Evolutionary conservation across 2,888 invertebrate species (phyloP).

Genomic region (Drosophila falleni): DNA sequence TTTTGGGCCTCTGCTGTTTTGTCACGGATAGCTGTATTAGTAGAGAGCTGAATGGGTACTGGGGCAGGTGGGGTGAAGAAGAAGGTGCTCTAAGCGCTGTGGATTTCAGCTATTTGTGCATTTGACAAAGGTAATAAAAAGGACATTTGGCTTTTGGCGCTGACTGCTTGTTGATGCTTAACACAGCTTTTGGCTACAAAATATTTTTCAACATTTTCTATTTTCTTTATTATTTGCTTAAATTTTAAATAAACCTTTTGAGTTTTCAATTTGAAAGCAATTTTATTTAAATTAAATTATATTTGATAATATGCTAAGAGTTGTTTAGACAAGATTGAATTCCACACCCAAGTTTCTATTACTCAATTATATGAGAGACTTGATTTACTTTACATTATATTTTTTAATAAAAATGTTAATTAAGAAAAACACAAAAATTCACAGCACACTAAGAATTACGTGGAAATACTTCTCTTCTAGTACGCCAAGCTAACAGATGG

Average conservation of each 20-base stretch:
- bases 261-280: slow-evolving; percentile 26
- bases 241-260: slow-evolving; percentile 37
- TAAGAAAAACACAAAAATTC: too few species aligned
- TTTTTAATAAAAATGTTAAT: too few species aligned
- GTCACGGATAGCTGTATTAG: slow-evolving; percentile 50
- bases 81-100: slow-evolving; percentile 42
- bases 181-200: slow-evolving; percentile 54
- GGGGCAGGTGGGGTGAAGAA: slow-evolving; percentile 10
- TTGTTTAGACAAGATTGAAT: too few species aligned
- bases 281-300: slow-evolving; percentile 9
- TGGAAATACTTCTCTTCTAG: too few species aligned
- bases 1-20: slow-evolving; percentile 62
- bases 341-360: too few species aligned
- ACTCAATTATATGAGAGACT: too few species aligned
- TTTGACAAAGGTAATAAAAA: slow-evolving; percentile 82
- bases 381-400: too few species aligned
- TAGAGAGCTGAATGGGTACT: slow-evolving; percentile 13
- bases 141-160: slow-evolving; percentile 72
- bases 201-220: slow-evolving; percentile 55
- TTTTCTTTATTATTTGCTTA: slow-evolving; percentile 32
- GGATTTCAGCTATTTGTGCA: slow-evolving; percentile 79
- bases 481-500: background rate
- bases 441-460: too few species aligned
- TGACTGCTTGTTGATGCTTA: slow-evolving; percentile 70
- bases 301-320: background rate